Conservation (phyloP, 2,888 invertebrate species). For the Spatulosminthurus flaviceps region DNA sequence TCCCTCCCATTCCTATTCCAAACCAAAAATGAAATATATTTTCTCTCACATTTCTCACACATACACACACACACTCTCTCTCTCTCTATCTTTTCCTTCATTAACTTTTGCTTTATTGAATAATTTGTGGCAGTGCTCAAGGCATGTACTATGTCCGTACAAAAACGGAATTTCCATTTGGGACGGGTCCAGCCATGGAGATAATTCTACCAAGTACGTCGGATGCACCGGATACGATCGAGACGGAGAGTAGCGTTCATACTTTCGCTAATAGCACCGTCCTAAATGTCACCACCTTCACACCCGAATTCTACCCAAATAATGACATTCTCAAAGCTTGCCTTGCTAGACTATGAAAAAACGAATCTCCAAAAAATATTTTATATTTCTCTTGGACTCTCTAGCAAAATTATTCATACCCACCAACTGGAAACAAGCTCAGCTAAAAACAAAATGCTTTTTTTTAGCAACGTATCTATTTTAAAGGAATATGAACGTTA, state of each 20-base stretch:
- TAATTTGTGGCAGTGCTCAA: constrained; percentile 32
- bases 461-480: too few species aligned
- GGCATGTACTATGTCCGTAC: constrained; percentile 47
- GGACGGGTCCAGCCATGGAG: constrained; percentile 42
- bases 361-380: too few species aligned
- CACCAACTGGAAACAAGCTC: too few species aligned
- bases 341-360: constrained; percentile 34
- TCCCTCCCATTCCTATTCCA: background rate
- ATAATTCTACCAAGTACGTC: constrained; percentile 38
- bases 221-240: constrained; percentile 30
- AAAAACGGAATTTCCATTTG: constrained; percentile 40
- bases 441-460: too few species aligned
- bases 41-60: background rate
- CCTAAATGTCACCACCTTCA: constrained; percentile 45
- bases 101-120: constrained; percentile 1
- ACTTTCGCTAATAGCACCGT: constrained; percentile 2
- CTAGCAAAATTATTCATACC: too few species aligned
- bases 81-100: constrained; percentile 8
- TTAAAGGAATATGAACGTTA: too few species aligned
- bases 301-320: constrained; percentile 44
- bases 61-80: background rate
- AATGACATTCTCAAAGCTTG: constrained; percentile 46
- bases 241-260: constrained; percentile 34
- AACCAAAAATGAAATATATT: too few species aligned
- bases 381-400: too few species aligned